A percentile compares a stretch with the other conserved stretches of the same genome.
Conservation (phyloP, 1,140 invertebrate species). For the Pectinophora gossypiella region DNA sequence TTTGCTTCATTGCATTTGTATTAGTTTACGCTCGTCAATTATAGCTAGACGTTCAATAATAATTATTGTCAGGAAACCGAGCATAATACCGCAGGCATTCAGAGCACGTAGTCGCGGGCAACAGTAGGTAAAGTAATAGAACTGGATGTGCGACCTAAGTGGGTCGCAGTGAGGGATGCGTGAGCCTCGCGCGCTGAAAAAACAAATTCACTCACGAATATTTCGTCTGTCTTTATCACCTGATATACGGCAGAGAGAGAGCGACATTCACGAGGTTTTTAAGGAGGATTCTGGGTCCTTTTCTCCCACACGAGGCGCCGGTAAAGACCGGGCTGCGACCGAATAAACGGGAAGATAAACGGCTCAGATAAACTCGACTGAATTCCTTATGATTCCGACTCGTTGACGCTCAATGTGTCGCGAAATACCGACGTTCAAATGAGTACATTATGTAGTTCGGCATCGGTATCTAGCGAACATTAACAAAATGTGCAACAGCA, state of each 20-base stretch:
- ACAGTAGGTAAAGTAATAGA: background rate
- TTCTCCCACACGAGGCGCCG: background rate
- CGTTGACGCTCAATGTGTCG: slow-evolving; percentile 15
- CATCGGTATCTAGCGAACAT: slow-evolving; percentile 9
- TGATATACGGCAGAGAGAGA: background rate
- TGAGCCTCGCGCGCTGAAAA: background rate
- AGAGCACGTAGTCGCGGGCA: background rate
- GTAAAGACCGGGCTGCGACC: slow-evolving; percentile 9
- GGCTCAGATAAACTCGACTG: slow-evolving; percentile 18
- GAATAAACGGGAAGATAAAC: slow-evolving; percentile 25
- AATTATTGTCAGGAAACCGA: no score
- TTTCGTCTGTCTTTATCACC: background rate
- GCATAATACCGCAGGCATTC: slow-evolving; percentile 9
- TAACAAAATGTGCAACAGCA: no score
- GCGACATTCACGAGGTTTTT: background rate
- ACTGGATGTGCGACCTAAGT: slow-evolving; percentile 2
- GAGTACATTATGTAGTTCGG: slow-evolving; percentile 26
- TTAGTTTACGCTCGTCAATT: no score
- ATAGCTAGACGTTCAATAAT: no score
- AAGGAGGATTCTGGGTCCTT: background rate
- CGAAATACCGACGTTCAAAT: slow-evolving; percentile 12
- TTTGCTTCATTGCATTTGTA: no score
- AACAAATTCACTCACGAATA: slow-evolving; percentile 3
- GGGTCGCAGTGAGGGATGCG: background rate
- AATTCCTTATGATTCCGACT: slow-evolving; percentile 12